Base-by-base conservation (phyloP, 2,113 vertebrate species). In the Rhadina sibilatrix region DNA sequence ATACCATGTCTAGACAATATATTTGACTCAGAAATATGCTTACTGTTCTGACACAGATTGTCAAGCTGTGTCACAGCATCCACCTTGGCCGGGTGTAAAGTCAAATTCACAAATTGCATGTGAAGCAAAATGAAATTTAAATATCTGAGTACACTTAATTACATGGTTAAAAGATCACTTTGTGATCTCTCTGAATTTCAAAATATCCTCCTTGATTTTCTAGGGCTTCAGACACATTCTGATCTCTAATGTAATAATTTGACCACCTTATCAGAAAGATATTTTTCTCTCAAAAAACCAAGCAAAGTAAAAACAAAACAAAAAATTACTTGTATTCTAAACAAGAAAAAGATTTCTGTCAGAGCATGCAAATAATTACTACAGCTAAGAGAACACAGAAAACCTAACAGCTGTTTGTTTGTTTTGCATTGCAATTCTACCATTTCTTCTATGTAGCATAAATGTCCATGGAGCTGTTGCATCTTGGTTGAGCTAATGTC, bases 121-220 rank as follows among this genome's bases (percentile, higher is more conserved):
- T 87, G 35, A 93, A 84, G 53, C 47, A 54, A 83, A 88, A 76
- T 74, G 87, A 87, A 42, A 37, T 40, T 10, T 15, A 5, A 63
- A 89, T 79, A 79, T 6, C 33, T 47, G 46, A 37, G 25, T 77
- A 46, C 35, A 61, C 75, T 90, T 94, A 78, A 94, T 92, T 97
- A 82, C 6, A 1, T 75, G 63, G n/a, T 61, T 85, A 83, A 94
- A 97, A 64, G 66, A 37, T 84, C 77, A 90, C 8, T 80, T 76
- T 91, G 47, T 80, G 83, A 33, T 35, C 25, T 66, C 15, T 70
- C 25, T 91, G 86, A 91, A 88, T 80, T 71, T 83, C 90, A 93
- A 77, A 80, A 42, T 38, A 37, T 76, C 19, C 64, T 50, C 21
- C n/a, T 86, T 90, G 81, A 42, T 93, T 88, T 89, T 84, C 52